A percentile compares a stretch with the other conserved stretches of the same genome.
Conservation (phyloP, 2,888 invertebrate species). For the Microdon myrmicae region DNA sequence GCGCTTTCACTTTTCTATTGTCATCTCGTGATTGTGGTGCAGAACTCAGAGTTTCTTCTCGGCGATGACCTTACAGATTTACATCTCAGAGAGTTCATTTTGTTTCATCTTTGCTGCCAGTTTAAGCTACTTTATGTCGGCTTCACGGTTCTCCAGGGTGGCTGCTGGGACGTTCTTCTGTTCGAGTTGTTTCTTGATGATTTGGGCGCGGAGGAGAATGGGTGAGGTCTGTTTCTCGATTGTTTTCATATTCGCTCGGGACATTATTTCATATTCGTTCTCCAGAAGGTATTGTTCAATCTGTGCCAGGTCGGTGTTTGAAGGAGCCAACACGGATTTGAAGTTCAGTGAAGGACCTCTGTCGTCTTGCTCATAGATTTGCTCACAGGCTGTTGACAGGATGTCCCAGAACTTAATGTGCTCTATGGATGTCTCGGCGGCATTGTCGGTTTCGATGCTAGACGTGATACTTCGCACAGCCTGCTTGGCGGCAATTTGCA, state of each 20-base stretch:
- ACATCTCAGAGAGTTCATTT: slow-evolving; percentile 92
- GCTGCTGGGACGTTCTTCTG: slow-evolving; percentile 89
- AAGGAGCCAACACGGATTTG: slow-evolving; percentile 71
- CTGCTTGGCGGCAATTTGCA: slow-evolving; percentile 73
- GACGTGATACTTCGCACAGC: slow-evolving; percentile 71
- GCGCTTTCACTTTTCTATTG: slow-evolving; percentile 83
- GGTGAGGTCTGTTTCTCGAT: slow-evolving; percentile 74
- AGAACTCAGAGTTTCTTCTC: slow-evolving; percentile 86
- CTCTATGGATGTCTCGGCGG: slow-evolving; percentile 71
- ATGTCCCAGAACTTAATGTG: slow-evolving; percentile 78
- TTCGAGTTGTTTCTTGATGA: slow-evolving; percentile 91
- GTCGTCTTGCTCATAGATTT: slow-evolving; percentile 73
- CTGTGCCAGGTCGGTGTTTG: slow-evolving; percentile 73
- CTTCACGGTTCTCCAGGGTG: slow-evolving; percentile 92
- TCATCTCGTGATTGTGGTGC: slow-evolving; percentile 83
- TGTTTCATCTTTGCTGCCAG: slow-evolving; percentile 89
- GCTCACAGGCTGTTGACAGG: slow-evolving; percentile 68
- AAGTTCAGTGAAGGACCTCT: slow-evolving; percentile 77
- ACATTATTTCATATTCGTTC: slow-evolving; percentile 83
- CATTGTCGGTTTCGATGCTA: slow-evolving; percentile 69
- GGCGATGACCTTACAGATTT: slow-evolving; percentile 88
- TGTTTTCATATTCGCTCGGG: slow-evolving; percentile 61
- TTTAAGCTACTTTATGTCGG: slow-evolving; percentile 89
- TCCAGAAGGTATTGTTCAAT: slow-evolving; percentile 81
- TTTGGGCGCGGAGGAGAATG: slow-evolving; percentile 82